phyloP scores from a whole-genome alignment of 2,797 vertebrate genomes.

The Hozukius guyotensis region DNA sequence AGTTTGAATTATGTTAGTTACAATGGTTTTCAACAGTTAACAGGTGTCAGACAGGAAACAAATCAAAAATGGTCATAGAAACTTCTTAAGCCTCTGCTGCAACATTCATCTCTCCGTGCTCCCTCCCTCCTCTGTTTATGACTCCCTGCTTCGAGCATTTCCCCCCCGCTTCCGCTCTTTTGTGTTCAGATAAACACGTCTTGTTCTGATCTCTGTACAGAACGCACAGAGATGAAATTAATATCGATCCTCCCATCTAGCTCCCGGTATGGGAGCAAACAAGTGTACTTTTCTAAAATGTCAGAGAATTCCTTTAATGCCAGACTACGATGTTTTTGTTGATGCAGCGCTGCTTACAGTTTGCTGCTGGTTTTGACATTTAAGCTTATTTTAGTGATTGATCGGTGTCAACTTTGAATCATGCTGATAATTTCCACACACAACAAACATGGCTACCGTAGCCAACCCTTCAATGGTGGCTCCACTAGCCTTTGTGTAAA shows the following conservation, averaged over 20 bases:
- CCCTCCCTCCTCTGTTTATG: not conserved
- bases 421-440: not conserved
- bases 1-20: not conserved
- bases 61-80: not conserved
- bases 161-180: not conserved
- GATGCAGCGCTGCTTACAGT: not conserved
- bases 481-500: not conserved
- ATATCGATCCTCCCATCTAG: not conserved
- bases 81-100: not conserved
- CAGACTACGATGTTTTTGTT: not conserved
- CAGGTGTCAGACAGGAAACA: not conserved
- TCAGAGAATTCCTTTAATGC: not conserved
- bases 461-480: not conserved
- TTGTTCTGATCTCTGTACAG: slow-evolving; percentile 1
- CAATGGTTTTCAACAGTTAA: not conserved
- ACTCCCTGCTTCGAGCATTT: not conserved
- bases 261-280: not conserved
- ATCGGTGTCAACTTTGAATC: not conserved
- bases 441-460: not conserved
- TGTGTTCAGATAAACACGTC: slow-evolving; percentile 12
- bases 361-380: not conserved
- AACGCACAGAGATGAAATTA: slow-evolving; percentile 18
- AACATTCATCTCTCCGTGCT: not conserved
- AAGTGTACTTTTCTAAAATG: slow-evolving; percentile 4
- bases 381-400: not conserved